Percentiles rank a stretch among this genome's conserved stretches.
These are phyloP conservation scores for Mustela erminea DNA, from an alignment of 2,797 vertebrate species.

Conservation along the genomic window DNA sequence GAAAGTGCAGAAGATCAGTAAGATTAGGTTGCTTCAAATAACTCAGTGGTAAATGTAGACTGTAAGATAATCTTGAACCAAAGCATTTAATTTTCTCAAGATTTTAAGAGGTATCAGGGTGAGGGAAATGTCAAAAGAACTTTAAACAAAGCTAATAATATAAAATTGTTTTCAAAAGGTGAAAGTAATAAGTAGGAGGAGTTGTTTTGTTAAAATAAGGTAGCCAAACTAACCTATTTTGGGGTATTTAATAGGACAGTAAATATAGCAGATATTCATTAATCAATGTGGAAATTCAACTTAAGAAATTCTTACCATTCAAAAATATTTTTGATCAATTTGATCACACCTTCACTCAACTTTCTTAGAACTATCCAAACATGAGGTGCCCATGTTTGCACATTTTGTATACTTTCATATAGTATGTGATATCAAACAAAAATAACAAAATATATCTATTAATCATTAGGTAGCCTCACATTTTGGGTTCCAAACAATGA, in stretches of 20 bases:
- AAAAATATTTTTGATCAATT: conserved; percentile 35
- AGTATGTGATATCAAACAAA: background rate
- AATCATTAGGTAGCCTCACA: background rate
- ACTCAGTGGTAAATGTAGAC: background rate
- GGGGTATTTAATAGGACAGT: background rate
- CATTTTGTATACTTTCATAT: background rate
- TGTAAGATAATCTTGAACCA: background rate
- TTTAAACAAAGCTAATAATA: background rate
- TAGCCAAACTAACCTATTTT: background rate
- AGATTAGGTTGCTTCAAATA: background rate
- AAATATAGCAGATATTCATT: background rate
- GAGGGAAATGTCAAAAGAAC: background rate
- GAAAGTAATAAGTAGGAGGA: background rate
- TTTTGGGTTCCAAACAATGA: conserved; percentile 12
- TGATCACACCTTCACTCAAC: background rate
- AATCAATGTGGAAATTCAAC: background rate
- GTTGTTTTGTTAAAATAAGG: background rate
- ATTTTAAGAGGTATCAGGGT: background rate
- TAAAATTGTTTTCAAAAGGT: background rate
- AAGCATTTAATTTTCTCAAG: background rate
- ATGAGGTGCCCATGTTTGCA: background rate
- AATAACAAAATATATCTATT: background rate
- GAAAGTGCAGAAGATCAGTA: background rate
- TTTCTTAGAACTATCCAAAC: conserved; percentile 30
- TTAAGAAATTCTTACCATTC: background rate